Conservation (phyloP, 2,888 invertebrate species). For the Yponomeuta cagnagella region DNA sequence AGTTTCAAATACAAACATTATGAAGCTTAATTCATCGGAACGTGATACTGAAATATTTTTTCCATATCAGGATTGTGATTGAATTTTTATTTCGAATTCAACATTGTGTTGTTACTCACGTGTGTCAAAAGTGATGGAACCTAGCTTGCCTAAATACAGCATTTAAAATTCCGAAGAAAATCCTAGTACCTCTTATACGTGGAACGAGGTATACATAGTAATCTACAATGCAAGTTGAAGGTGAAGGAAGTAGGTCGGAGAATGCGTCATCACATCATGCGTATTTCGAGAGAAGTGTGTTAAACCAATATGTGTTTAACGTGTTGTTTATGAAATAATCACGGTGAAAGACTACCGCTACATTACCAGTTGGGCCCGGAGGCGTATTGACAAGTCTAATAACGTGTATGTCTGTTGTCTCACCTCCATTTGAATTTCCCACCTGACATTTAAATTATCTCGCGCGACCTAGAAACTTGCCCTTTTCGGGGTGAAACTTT, state of each 20-base stretch:
- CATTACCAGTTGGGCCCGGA: not conserved
- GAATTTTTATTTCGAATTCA: too few species aligned
- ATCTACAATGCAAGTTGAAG: conserved; percentile 31
- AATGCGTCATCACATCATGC: conserved; percentile 38
- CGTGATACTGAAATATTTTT: too few species aligned
- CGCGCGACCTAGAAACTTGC: not conserved
- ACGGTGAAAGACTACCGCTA: conserved; percentile 53
- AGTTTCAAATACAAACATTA: not conserved
- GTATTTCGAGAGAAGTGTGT: conserved; percentile 39
- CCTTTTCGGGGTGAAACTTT: not conserved
- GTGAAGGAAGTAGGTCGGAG: conserved; percentile 42
- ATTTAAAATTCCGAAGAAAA: too few species aligned
- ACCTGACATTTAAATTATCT: not conserved
- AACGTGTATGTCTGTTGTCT: conserved; percentile 11
- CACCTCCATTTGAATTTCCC: conserved; percentile 13
- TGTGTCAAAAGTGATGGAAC: too few species aligned
- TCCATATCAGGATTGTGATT: too few species aligned
- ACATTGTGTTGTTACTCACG: too few species aligned
- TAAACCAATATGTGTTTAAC: conserved; percentile 71
- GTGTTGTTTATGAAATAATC: conserved; percentile 54
- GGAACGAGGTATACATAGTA: not conserved
- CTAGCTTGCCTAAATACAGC: too few species aligned
- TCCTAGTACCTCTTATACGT: too few species aligned
- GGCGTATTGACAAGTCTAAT: not conserved
- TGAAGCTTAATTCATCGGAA: too few species aligned